Conservation (phyloP, 1,140 invertebrate genomes). For the Orchesella cincta region DNA sequence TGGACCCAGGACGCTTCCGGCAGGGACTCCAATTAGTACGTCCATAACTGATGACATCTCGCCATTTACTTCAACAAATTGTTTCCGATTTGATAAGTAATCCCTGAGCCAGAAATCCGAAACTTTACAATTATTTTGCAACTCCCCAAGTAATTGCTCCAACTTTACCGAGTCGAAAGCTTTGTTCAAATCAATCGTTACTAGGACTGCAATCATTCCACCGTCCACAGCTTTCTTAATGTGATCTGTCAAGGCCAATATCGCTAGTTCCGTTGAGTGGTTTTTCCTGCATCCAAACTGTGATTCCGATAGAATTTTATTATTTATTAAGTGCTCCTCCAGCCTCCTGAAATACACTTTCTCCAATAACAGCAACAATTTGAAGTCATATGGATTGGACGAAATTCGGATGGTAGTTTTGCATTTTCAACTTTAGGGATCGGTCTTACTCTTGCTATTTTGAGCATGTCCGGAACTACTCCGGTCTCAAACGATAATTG, state of each 20-base stretch:
- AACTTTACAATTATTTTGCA: neutral
- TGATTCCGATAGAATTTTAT: neutral
- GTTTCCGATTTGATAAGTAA: neutral
- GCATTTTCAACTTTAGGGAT: neutral
- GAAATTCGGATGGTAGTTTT: neutral
- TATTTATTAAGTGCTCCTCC: neutral
- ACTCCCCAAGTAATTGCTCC: neutral
- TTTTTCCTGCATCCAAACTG: slow-evolving; percentile 31
- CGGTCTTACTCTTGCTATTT: neutral
- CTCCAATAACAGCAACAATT: neutral
- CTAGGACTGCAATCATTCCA: slow-evolving; percentile 15
- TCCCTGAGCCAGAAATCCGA: neutral
- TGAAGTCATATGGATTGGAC: neutral
- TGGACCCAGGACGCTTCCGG: neutral
- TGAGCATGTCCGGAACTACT: neutral
- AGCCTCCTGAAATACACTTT: neutral
- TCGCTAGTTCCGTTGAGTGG: slow-evolving; percentile 27
- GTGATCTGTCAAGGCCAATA: neutral
- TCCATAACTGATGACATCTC: neutral
- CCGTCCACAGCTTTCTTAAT: slow-evolving; percentile 22
- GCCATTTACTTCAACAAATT: neutral
- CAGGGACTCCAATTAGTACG: neutral
- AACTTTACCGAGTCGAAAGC: slow-evolving; percentile 27
- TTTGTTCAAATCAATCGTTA: slow-evolving; percentile 30
- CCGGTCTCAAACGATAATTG: neutral